These are phyloP conservation scores for Battus philenor DNA, from an alignment of 1,140 invertebrate genomes.

Conservation along the genomic window DNA sequence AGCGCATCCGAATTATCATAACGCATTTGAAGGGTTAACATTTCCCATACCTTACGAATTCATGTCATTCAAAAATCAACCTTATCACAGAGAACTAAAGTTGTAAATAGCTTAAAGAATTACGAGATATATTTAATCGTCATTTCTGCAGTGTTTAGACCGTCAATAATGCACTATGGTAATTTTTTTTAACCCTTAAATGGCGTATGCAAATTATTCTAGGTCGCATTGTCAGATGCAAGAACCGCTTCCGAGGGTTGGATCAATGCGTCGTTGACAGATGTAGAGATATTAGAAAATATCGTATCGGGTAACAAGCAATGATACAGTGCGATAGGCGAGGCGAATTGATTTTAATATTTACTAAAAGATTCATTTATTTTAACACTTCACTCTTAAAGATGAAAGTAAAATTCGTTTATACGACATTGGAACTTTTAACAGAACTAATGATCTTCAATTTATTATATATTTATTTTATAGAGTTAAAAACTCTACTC, in stretches of 20 bases:
- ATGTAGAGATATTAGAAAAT: constrained; percentile 49
- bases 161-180: constrained; percentile 48
- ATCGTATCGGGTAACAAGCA: constrained; percentile 45
- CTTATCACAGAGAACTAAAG: neutral
- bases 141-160: constrained; percentile 9
- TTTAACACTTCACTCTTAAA: too few relatives aligned
- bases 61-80: constrained; percentile 16
- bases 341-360: neutral
- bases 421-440: too few relatives aligned
- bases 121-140: constrained; percentile 11
- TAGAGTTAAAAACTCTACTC: too few relatives aligned
- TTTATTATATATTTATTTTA: too few relatives aligned
- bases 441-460: too few relatives aligned
- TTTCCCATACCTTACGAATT: constrained; percentile 29
- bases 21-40: constrained; percentile 50
- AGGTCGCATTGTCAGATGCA: constrained; percentile 26
- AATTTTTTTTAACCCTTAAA: constrained; percentile 67
- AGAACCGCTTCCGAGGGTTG: constrained; percentile 30
- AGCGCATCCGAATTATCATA: constrained; percentile 60
- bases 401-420: too few relatives aligned
- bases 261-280: constrained; percentile 63
- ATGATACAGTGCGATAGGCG: neutral
- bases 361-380: too few relatives aligned
- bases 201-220: constrained; percentile 65
- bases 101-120: constrained; percentile 13